A percentile compares a stretch with the other conserved stretches of the same genome.
These are phyloP conservation scores for Dicranocentrus wangi DNA, from an alignment of 2,888 invertebrate species.

Conservation along the genomic window DNA sequence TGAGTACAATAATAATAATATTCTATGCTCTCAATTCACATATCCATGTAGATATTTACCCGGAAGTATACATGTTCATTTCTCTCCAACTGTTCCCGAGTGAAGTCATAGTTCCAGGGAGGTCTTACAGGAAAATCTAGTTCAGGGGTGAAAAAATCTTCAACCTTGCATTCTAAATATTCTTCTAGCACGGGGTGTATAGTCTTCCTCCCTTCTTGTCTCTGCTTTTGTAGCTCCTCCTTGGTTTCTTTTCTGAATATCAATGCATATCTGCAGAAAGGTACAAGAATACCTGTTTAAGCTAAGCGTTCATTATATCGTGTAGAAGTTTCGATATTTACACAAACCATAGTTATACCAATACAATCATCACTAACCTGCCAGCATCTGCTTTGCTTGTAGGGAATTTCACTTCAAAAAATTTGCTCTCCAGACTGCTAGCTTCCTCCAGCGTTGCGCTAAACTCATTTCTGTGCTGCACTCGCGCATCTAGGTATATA, in stretches of 20 bases:
- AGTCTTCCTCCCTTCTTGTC: conserved; percentile 80
- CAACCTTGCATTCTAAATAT: conserved; percentile 82
- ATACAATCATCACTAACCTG: no score
- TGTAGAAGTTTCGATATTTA: no score
- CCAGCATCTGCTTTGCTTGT: conserved; percentile 61
- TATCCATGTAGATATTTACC: conserved; percentile 77
- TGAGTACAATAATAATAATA: neutral
- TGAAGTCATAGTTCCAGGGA: conserved; percentile 86
- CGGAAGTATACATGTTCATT: conserved; percentile 89
- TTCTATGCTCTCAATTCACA: no score
- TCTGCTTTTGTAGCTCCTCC: conserved; percentile 82
- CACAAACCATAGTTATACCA: no score
- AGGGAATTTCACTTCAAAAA: conserved; percentile 61
- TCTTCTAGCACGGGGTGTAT: conserved; percentile 78
- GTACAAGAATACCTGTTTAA: neutral
- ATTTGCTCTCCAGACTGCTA: conserved; percentile 40
- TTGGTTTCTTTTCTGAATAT: conserved; percentile 88
- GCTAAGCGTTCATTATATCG: no score
- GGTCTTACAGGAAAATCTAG: conserved; percentile 90
- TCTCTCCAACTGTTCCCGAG: conserved; percentile 82
- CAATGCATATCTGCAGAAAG: conserved; percentile 80
- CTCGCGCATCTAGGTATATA: neutral
- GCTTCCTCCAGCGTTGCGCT: conserved; percentile 37
- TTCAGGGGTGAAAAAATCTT: conserved; percentile 81
- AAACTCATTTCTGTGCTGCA: conserved; percentile 37